Evolutionary conservation across 2,888 invertebrate genomes (phyloP), one percentile per base, ranked within the genome.

Genomic region (Molanna angustata): DNA sequence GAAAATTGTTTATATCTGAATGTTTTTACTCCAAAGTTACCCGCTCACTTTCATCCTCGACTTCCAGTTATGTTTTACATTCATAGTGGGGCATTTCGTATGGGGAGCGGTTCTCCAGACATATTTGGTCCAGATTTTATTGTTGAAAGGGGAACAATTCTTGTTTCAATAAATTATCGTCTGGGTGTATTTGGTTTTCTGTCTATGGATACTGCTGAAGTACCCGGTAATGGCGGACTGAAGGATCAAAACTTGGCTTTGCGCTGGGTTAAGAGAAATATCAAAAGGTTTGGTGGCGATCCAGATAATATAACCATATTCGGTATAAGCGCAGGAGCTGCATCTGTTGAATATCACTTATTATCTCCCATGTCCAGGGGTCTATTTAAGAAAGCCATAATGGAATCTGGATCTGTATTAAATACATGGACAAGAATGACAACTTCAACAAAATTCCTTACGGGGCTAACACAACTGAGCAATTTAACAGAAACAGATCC

Each of bases 161-260:
- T 80, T 0, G 73, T 80, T 0, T 74, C 79, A 0, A 60, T 79
- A 0, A 80, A 80, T 59, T 79, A 77, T 42, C 69, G 79, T 45
- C 59, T 79, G 0, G 76, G 76, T 32, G 70, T 64, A 0, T 69
- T 75, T 3, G 79, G 79, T 1, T 78, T 77, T 54, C 62, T 78
- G 0, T 76, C 74, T 58, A 61, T 76, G 2, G 71, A 70, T 0
- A 64, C 67, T 0, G 59, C 67, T 16, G 74, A 74, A 13, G 75
- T 74, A 0, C 74, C 75, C 1, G 77, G 77, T 0, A 77, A 77
- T 18, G 74, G 74, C 17, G 77, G 77, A 0, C 63, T 77, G 7
- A 76, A 76, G 54, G 77, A 77, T 21, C 75, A 76, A 0, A 66
- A 74, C 59, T 69, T 72, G 0, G 76, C 76, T 3, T 64, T 77